Evolutionary conservation across 2,797 vertebrate species (phyloP).

Genomic region (Pteropus rufus): DNA sequence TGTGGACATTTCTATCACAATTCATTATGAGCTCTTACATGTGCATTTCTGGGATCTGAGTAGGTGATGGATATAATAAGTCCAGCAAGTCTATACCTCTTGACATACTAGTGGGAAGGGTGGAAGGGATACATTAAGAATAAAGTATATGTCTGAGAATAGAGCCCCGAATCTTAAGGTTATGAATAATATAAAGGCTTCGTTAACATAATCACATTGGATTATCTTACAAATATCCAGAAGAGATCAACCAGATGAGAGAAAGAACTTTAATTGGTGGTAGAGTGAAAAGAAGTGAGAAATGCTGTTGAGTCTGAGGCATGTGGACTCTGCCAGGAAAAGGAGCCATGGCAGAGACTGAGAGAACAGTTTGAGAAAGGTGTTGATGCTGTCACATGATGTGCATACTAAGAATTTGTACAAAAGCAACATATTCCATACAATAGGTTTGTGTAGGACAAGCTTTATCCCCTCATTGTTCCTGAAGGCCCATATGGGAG

Average conservation of each 20-base stretch:
- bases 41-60: neutral
- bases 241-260: neutral
- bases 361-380: neutral
- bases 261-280: neutral
- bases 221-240: neutral
- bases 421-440: neutral
- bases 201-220: neutral
- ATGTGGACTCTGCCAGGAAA: neutral
- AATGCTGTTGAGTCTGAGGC: neutral
- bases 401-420: fast-evolving
- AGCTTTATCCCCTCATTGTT: neutral
- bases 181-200: neutral
- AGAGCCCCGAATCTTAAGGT: neutral
- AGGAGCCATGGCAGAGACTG: neutral
- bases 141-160: neutral
- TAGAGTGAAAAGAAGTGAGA: neutral
- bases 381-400: neutral
- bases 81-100: neutral
- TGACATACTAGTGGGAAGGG: neutral
- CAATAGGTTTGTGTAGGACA: fast-evolving
- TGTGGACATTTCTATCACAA: neutral
- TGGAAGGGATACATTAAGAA: neutral
- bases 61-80: neutral
- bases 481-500: neutral
- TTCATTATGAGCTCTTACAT: neutral